Evolutionary conservation across 2,888 invertebrate species (phyloP), one percentile per base, ranked within the genome.

Genomic region (Hydraecia micacea): DNA sequence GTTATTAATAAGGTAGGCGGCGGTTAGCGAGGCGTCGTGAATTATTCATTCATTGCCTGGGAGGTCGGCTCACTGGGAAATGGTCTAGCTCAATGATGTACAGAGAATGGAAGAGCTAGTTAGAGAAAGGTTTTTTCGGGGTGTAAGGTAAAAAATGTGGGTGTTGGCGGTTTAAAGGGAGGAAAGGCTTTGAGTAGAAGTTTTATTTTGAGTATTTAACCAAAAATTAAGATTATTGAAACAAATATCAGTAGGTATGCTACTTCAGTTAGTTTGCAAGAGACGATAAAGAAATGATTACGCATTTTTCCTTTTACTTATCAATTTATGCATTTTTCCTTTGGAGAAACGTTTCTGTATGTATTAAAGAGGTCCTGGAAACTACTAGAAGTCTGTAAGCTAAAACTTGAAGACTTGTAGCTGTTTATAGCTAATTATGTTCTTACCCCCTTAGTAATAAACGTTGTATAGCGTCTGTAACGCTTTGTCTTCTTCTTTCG

Each of bases 21-120:
- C 85, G 87, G 76, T 87, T 90, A 88, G 89, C 80, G 85, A 86
- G 82, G 58, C 83, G 82, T 84, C 77, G 88, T 84, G 94, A 92
- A 94, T 94, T 88, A 95, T 95, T 94, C 94, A 95, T 93, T 81
- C 79, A 77, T 85, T 87, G 91, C 87, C 88, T 90, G 93, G 93
- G 93, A 92, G 94, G 94, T 93, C 93, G 93, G 81, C 89, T 88
- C 89, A 89, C 88, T 87, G 89, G 90, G 88, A 91, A 91, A 91
- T 90, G 83, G 65, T 86, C 86, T 85, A 86, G 60, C 60, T 75
- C 82, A 75, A 1, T 0, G 73, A 71, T 73, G 25, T 82, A 65
- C 0, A 4, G 21, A 36, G 0, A 67, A 73, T 81, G 49, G 85
- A 78, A 78, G 74, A 28, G 71, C 0, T n/a, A 21, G 32, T 36